Evolutionary conservation across 2,888 invertebrate species (phyloP).

Genomic region (Lasioglossum calceatum): DNA sequence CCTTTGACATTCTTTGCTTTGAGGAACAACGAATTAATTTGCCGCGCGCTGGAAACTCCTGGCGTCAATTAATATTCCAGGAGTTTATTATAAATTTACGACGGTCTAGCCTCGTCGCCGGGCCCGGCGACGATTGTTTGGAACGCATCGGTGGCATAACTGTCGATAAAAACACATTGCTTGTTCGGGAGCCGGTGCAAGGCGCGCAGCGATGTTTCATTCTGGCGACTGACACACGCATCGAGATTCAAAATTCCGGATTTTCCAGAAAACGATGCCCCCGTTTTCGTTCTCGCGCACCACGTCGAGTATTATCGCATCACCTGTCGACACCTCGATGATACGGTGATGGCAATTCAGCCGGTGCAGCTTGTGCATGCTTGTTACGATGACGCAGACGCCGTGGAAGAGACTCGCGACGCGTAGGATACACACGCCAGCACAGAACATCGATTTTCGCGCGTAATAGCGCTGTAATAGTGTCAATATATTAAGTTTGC

Average conservation of each 20-base stretch:
- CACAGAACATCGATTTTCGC: conserved; percentile 57
- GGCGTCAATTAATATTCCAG: conserved; percentile 50
- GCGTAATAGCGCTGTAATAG: conserved; percentile 68
- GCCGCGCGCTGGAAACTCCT: conserved; percentile 31
- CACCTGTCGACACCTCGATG: conserved; percentile 52
- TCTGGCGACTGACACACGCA: conserved; percentile 8
- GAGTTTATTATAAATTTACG: conserved; percentile 53
- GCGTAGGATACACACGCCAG: conserved; percentile 14
- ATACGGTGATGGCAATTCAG: conserved; percentile 53
- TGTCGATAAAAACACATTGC: conserved; percentile 11
- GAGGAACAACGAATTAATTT: conserved; percentile 49
- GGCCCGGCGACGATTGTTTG: conserved; percentile 31
- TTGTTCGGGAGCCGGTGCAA: not conserved
- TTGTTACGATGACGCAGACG: conserved; percentile 53
- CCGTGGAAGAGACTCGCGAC: conserved; percentile 26
- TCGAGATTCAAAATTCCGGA: conserved; percentile 27
- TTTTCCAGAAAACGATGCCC: conserved; percentile 34
- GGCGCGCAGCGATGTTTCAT: conserved; percentile 9
- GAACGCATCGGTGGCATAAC: conserved; percentile 27
- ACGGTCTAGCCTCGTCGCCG: not conserved
- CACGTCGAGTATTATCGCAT: conserved; percentile 55
- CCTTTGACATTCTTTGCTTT: conserved; percentile 26
- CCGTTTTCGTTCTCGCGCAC: conserved; percentile 29
- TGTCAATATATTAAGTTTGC: conserved; percentile 68
- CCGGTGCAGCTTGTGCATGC: conserved; percentile 22